Evolutionary conservation across 2,797 vertebrate species (phyloP).

Genomic region (Melopsittacus undulatus): DNA sequence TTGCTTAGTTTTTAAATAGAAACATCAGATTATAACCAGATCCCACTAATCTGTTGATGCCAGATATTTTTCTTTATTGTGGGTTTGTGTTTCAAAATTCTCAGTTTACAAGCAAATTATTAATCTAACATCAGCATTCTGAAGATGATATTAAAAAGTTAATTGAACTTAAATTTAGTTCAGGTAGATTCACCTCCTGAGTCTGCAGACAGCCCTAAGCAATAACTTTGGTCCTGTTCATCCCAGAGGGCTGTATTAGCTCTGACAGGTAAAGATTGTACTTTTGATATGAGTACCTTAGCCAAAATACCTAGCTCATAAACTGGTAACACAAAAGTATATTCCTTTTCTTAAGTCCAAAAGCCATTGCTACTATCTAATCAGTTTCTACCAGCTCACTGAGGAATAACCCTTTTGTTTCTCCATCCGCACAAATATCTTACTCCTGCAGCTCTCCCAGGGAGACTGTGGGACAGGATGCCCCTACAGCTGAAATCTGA

Average conservation of each 20-base stretch:
- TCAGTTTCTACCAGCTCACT: background rate
- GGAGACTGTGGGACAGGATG: background rate
- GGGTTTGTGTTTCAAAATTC: background rate
- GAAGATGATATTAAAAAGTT: background rate
- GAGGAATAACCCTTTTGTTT: background rate
- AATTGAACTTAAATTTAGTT: background rate
- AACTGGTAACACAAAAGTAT: background rate
- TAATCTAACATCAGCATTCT: background rate
- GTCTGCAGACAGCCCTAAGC: background rate
- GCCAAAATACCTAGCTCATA: background rate
- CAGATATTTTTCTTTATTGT: background rate
- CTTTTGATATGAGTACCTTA: background rate
- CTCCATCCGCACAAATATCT: background rate
- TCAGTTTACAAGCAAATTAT: conserved; percentile 8
- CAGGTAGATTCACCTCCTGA: background rate
- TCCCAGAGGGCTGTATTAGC: background rate
- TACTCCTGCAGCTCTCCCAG: background rate
- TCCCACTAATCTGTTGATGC: background rate
- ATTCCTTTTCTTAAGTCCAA: background rate
- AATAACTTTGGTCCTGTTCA: background rate
- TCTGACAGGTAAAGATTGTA: background rate
- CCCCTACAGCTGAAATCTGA: background rate
- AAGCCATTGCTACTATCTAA: background rate
- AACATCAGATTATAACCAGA: background rate
- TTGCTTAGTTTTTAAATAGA: background rate